A percentile compares a stretch with the other conserved stretches of the same genome.
Conservation (phyloP, 35 echinoderm and acorn worm genomes). For the Anneissia japonica region DNA sequence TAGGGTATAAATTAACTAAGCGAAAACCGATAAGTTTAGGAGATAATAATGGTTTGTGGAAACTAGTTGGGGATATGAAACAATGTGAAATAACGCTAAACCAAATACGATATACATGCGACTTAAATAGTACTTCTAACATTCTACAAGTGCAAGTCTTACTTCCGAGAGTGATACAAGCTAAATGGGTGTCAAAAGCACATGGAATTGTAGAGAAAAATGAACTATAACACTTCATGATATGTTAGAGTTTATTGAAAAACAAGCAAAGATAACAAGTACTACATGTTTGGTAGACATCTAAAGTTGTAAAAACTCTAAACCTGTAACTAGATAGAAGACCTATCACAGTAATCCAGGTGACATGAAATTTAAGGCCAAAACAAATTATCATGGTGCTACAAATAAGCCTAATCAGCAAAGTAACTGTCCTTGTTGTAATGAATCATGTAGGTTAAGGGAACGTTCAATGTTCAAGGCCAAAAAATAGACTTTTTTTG, state of each 20-base stretch:
- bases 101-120: slow-evolving; percentile 24
- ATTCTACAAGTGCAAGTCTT: slow-evolving; percentile 10
- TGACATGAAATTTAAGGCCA: background rate
- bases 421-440: slow-evolving; percentile 19
- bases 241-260: slow-evolving; percentile 22
- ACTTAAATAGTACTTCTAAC: slow-evolving; percentile 15
- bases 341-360: slow-evolving; percentile 2
- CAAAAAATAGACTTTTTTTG: slow-evolving; percentile 12
- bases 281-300: slow-evolving; percentile 34
- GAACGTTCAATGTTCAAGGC: slow-evolving; percentile 5
- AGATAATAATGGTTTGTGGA: slow-evolving; percentile 24
- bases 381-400: background rate
- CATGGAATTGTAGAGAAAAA: slow-evolving; percentile 17
- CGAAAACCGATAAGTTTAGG: slow-evolving; percentile 17
- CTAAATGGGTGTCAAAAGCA: slow-evolving; percentile 30
- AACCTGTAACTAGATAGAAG: slow-evolving; percentile 5
- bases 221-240: slow-evolving; percentile 29
- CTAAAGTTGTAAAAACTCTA: background rate
- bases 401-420: background rate
- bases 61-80: slow-evolving; percentile 31
- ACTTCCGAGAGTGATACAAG: slow-evolving; percentile 15
- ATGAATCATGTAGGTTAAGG: slow-evolving; percentile 15
- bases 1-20: slow-evolving; percentile 31
- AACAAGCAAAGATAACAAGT: slow-evolving; percentile 26
- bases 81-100: slow-evolving; percentile 12